Percentiles rank a stretch among this genome's conserved stretches.
These are phyloP conservation scores for Pomatorhinus ruficollis DNA, from an alignment of 2,113 vertebrate species.

Conservation along the genomic window DNA sequence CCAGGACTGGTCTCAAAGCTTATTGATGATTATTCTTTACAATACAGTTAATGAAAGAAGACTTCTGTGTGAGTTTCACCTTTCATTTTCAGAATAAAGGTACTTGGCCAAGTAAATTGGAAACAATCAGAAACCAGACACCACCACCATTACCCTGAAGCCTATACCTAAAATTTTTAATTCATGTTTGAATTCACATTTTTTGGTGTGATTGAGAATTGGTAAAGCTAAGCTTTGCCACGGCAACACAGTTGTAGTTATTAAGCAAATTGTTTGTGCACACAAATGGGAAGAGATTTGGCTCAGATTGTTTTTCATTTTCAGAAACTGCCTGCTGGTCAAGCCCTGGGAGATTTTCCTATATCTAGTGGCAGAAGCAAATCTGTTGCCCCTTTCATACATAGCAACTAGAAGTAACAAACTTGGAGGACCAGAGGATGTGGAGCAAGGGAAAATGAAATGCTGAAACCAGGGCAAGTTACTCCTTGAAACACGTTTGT, in stretches of 20 bases:
- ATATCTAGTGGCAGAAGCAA: neutral
- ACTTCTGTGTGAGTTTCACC: neutral
- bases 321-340: neutral
- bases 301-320: neutral
- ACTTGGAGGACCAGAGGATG: neutral
- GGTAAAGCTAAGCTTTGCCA: neutral
- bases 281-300: neutral
- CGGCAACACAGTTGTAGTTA: neutral
- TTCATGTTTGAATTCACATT: neutral
- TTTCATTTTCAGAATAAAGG: neutral
- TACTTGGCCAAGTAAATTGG: neutral
- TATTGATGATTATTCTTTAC: neutral
- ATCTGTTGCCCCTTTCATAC: neutral
- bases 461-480: neutral
- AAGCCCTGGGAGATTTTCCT: neutral
- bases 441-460: neutral
- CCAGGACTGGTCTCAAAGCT: neutral
- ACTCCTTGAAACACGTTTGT: neutral
- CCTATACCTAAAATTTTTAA: neutral
- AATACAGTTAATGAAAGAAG: neutral
- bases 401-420: neutral
- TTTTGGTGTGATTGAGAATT: neutral
- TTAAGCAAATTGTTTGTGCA: neutral
- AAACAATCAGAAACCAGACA: neutral
- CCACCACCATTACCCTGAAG: neutral